Conservation (phyloP, 2,888 invertebrate genomes). For the Nasonovia ribisnigri region DNA sequence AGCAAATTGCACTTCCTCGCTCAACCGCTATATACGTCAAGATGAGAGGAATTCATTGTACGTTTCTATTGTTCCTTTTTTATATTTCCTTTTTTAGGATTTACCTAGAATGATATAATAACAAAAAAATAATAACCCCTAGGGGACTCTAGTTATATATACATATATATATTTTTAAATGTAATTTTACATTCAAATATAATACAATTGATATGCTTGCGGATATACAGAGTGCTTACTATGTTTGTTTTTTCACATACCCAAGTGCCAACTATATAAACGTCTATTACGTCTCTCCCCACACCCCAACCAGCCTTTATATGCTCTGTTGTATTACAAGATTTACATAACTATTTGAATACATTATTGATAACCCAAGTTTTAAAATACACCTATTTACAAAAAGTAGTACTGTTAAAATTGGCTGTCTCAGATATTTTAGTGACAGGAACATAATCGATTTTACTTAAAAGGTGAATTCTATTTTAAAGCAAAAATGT, state of each 20-base stretch:
- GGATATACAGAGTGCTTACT: not conserved
- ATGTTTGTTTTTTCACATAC: not conserved
- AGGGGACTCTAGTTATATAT: not conserved
- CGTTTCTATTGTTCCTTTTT: constrained; percentile 28
- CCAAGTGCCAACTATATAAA: not conserved
- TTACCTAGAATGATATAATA: constrained; percentile 13
- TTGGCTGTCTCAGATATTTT: not conserved
- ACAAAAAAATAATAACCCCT: constrained; percentile 12
- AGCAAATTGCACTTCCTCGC: constrained; percentile 55
- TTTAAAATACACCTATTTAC: not conserved
- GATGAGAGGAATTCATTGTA: constrained; percentile 21
- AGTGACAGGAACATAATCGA: not conserved
- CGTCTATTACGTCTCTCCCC: not conserved
- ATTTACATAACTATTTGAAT: constrained; percentile 6
- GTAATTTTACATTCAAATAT: not conserved
- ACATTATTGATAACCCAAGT: not conserved
- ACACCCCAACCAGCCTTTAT: not conserved
- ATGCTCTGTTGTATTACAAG: not conserved
- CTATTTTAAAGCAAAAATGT: not conserved
- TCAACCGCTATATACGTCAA: not conserved
- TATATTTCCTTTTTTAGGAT: constrained; percentile 1
- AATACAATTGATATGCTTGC: constrained; percentile 9
- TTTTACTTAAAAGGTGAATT: not conserved
- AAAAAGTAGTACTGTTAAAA: not conserved
- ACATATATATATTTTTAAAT: not conserved